These are phyloP conservation scores for Lobophora halterata DNA, from an alignment of 2,888 invertebrate species.

Conservation along the genomic window DNA sequence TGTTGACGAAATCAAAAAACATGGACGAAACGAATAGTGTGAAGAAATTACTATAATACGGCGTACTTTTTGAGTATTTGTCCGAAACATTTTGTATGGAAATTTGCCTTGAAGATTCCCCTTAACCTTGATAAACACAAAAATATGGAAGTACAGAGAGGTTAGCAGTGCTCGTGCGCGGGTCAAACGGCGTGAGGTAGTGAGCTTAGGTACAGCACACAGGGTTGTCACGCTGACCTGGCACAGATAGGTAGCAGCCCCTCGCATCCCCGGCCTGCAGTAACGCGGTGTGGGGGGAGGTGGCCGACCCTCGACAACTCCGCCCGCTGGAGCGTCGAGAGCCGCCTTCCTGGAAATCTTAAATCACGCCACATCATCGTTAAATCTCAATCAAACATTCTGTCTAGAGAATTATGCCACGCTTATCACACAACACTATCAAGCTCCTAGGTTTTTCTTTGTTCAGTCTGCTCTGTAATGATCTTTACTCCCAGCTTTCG, in stretches of 20 bases:
- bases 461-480: too few relatives aligned
- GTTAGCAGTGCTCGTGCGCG: slow-evolving; percentile 53
- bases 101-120: too few relatives aligned
- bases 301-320: slow-evolving; percentile 69
- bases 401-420: too few relatives aligned
- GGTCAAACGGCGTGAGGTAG: slow-evolving; percentile 52
- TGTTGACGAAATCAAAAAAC: too few relatives aligned
- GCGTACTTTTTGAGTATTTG: too few relatives aligned
- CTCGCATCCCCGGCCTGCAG: slow-evolving; percentile 79
- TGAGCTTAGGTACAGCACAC: slow-evolving; percentile 31
- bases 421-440: slow-evolving; percentile 1
- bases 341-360: slow-evolving; percentile 77
- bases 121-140: slow-evolving; percentile 22
- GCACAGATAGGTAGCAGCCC: slow-evolving; percentile 83
- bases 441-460: too few relatives aligned
- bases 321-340: slow-evolving; percentile 70
- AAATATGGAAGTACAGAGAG: slow-evolving; percentile 40
- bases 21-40: too few relatives aligned
- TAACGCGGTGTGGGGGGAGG: slow-evolving; percentile 76
- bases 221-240: slow-evolving; percentile 72
- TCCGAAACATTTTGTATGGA: too few relatives aligned
- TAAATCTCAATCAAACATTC: slow-evolving; percentile 14
- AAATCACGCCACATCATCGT: slow-evolving; percentile 47
- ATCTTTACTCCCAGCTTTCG: too few relatives aligned
- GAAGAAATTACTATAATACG: too few relatives aligned